Percentiles rank a stretch among this genome's conserved stretches.
Evolutionary conservation across 2,797 vertebrate genomes (phyloP).

Genomic region (Squalus acanthias): DNA sequence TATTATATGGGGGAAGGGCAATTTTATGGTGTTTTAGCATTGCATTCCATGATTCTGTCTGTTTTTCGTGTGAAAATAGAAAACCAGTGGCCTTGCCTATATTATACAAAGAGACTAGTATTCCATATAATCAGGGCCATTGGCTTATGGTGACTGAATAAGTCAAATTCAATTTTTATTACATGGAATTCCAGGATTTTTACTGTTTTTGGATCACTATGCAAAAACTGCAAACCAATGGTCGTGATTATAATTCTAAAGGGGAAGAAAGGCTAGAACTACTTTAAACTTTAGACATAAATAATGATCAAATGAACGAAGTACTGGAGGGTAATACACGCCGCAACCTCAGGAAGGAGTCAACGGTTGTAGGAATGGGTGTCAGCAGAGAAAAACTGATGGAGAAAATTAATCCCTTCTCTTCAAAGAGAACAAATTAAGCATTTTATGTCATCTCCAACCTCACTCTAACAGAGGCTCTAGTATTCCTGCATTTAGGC

Average conservation of each 20-base stretch:
- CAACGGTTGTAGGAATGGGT: neutral
- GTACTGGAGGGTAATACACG: neutral
- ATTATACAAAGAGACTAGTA: neutral
- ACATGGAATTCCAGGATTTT: neutral
- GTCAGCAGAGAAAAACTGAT: neutral
- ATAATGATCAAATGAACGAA: neutral
- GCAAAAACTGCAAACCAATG: neutral
- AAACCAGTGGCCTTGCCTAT: neutral
- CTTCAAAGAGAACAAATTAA: neutral
- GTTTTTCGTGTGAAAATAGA: neutral
- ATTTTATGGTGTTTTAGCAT: neutral
- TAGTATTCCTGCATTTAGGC: slow-evolving; percentile 4
- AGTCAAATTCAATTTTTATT: neutral
- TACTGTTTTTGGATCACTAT: neutral
- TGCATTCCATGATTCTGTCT: neutral
- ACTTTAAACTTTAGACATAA: neutral
- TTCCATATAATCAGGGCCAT: neutral
- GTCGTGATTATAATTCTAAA: neutral
- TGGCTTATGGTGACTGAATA: neutral
- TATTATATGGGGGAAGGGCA: neutral
- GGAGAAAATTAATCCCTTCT: neutral
- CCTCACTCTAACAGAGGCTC: neutral
- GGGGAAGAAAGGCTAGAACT: neutral
- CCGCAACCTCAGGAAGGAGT: neutral
- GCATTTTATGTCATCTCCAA: neutral